Conservation (phyloP, 2,888 invertebrate species). For the Drosophila greeni region DNA sequence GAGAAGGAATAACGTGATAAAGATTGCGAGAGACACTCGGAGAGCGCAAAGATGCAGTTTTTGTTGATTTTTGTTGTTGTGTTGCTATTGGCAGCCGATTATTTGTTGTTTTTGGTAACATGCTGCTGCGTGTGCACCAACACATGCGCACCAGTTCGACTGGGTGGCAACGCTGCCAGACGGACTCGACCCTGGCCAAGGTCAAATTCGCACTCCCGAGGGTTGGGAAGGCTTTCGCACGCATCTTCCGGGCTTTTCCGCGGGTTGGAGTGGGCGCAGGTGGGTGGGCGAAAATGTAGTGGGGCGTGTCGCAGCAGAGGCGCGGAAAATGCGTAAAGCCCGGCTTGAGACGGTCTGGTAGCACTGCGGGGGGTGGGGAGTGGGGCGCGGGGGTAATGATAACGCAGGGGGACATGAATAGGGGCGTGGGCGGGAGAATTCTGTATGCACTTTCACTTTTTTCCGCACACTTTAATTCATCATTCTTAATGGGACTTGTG, state of each 20-base stretch:
- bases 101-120: constrained; percentile 13
- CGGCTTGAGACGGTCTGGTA: constrained; percentile 9
- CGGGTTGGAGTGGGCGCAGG: background rate
- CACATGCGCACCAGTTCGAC: constrained; percentile 5
- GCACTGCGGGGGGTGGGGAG: background rate
- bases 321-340: background rate
- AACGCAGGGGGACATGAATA: background rate
- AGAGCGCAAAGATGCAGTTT: constrained; percentile 32
- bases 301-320: constrained; percentile 3
- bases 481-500: constrained; percentile 22
- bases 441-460: constrained; percentile 56
- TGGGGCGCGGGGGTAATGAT: background rate
- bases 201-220: constrained; percentile 7
- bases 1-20: constrained; percentile 2
- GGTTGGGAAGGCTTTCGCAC: background rate
- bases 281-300: background rate
- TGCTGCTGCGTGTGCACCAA: constrained; percentile 8
- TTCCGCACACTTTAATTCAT: constrained; percentile 54
- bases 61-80: constrained; percentile 70
- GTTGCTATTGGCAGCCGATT: constrained; percentile 70
- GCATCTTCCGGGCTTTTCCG: background rate
- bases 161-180: background rate
- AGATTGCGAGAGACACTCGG: background rate
- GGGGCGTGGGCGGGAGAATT: constrained; percentile 24
- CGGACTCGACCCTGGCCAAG: constrained; percentile 15